These are phyloP conservation scores for Parthenolecanium corni DNA, from an alignment of 2,888 invertebrate species.

Conservation along the genomic window DNA sequence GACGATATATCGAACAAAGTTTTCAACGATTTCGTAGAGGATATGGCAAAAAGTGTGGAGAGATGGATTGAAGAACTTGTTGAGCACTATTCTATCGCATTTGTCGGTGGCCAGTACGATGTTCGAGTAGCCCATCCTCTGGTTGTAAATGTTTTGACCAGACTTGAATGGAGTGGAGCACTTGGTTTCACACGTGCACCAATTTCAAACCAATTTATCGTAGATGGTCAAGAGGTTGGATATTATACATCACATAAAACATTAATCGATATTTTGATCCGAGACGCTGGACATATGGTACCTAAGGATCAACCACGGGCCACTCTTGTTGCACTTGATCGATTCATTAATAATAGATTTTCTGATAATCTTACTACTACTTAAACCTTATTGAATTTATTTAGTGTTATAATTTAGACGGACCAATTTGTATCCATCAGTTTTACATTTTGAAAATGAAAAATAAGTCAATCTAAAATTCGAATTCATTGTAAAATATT, in stretches of 20 bases:
- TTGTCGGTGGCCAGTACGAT: conserved; percentile 83
- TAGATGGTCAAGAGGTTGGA: conserved; percentile 49
- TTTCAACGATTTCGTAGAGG: conserved; percentile 55
- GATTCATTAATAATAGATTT: background rate
- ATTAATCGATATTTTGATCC: conserved; percentile 58
- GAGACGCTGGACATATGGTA: conserved; percentile 71
- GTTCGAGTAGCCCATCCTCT: conserved; percentile 82
- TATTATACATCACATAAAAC: conserved; percentile 61
- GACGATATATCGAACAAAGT: conserved; percentile 47
- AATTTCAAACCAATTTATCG: conserved; percentile 55
- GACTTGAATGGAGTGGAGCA: conserved; percentile 49
- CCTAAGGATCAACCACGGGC: conserved; percentile 40
- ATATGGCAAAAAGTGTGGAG: conserved; percentile 69
- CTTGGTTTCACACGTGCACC: conserved; percentile 51
- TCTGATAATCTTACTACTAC: background rate
- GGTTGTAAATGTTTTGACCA: conserved; percentile 43
- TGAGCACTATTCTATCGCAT: conserved; percentile 52
- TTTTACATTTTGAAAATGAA: too few species aligned
- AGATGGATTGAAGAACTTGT: conserved; percentile 57
- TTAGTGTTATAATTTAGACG: too few species aligned
- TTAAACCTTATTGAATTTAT: too few species aligned
- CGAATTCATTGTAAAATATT: too few species aligned
- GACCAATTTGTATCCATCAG: too few species aligned
- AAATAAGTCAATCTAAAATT: too few species aligned
- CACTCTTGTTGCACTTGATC: background rate